Percentiles rank a stretch among this genome's conserved stretches.
These are phyloP conservation scores for Uloborus plumipes DNA, from an alignment of 2,888 invertebrate genomes.

Conservation along the genomic window DNA sequence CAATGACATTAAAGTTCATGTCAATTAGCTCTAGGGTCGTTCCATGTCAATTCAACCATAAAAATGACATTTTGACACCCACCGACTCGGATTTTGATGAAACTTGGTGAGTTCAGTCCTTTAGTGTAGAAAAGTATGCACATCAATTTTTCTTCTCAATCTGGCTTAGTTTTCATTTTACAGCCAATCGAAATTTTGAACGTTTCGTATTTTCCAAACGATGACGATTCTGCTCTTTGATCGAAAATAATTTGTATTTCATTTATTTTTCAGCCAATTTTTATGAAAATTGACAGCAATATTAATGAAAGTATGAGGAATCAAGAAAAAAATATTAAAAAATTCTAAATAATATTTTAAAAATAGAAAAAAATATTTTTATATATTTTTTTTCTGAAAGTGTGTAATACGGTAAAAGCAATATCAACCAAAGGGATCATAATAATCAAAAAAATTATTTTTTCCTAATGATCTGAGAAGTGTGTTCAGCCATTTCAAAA, in stretches of 20 bases:
- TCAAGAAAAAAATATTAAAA: neutral
- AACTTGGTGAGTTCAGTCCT: too few species aligned
- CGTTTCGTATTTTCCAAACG: slow-evolving; percentile 6
- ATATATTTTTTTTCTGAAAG: neutral
- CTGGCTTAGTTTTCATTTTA: slow-evolving; percentile 13
- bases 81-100: too few species aligned
- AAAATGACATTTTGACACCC: too few species aligned
- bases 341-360: neutral
- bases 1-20: too few species aligned
- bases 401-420: too few species aligned
- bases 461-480: neutral
- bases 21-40: too few species aligned
- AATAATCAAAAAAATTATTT: neutral
- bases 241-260: slow-evolving; percentile 6
- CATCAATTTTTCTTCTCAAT: neutral
- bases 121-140: too few species aligned
- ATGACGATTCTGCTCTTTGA: slow-evolving; percentile 13
- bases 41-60: too few species aligned
- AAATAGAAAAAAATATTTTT: neutral
- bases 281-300: neutral
- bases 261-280: neutral
- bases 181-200: slow-evolving; percentile 5
- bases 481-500: neutral
- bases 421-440: neutral
- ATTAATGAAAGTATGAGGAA: neutral